phyloP scores from a whole-genome alignment of 2,797 vertebrate species.

The Propithecus deckenii region DNA sequence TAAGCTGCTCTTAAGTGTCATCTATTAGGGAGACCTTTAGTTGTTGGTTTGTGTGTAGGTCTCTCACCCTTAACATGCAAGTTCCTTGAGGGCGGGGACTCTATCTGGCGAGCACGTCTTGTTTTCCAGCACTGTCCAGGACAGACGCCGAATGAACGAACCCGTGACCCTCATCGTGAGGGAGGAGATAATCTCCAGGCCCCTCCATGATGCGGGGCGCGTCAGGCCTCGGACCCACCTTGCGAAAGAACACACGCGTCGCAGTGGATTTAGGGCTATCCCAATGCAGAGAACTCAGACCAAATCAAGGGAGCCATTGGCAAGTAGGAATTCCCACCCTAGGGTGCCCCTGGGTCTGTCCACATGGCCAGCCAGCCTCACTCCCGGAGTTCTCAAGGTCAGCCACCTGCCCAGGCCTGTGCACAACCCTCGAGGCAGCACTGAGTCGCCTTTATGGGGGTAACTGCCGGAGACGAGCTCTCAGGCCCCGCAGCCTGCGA shows the following conservation, averaged over 20 bases:
- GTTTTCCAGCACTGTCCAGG: not conserved
- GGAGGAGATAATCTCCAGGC: not conserved
- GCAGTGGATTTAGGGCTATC: not conserved
- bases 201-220: not conserved
- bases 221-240: not conserved
- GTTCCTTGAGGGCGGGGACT: not conserved
- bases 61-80: not conserved
- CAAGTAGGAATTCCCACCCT: not conserved
- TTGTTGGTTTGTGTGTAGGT: not conserved
- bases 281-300: not conserved
- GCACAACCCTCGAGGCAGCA: not conserved
- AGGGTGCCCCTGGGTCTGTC: not conserved
- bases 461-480: not conserved
- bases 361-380: not conserved
- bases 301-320: not conserved
- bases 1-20: not conserved
- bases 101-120: not conserved
- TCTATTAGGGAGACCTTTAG: not conserved
- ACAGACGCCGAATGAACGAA: not conserved
- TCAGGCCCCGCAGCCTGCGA: accelerated
- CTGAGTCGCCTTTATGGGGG: not conserved
- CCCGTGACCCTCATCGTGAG: not conserved
- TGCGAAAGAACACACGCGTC: not conserved
- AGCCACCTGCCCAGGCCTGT: accelerated
- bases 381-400: not conserved